phyloP scores from a whole-genome alignment of 2,797 vertebrate species.

The Cephalopachus bancanus region DNA sequence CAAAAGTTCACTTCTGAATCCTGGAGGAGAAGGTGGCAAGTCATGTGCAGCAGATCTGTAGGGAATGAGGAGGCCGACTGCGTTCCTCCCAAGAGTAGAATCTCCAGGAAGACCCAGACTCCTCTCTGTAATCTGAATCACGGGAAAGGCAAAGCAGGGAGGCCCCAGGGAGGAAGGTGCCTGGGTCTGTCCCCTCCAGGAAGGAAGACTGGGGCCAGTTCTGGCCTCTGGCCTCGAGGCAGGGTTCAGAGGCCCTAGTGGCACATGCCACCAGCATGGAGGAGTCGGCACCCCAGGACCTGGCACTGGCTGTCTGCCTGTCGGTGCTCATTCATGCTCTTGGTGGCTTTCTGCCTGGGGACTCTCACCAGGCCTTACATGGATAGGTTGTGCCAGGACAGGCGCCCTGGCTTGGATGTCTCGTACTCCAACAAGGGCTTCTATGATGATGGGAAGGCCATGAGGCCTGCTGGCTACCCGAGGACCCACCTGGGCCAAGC shows the following conservation, averaged over 20 bases:
- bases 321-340: conserved; percentile 93
- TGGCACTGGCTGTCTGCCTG: conserved; percentile 92
- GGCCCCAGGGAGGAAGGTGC: conserved; percentile 87
- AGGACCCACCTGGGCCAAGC: fast-evolving
- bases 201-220: conserved; percentile 82
- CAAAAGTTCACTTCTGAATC: conserved; percentile 87
- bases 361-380: conserved; percentile 92
- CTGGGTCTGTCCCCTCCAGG: conserved; percentile 85
- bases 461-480: neutral
- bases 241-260: conserved; percentile 83
- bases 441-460: conserved; percentile 78
- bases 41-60: conserved; percentile 87
- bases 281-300: conserved; percentile 75
- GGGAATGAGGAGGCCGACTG: conserved; percentile 74
- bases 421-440: conserved; percentile 91
- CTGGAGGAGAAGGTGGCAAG: conserved; percentile 83
- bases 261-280: neutral
- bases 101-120: conserved; percentile 73
- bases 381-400: conserved; percentile 85
- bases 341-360: conserved; percentile 94
- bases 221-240: conserved; percentile 78
- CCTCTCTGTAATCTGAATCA: conserved; percentile 41
- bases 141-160: conserved; percentile 82
- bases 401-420: conserved; percentile 72
- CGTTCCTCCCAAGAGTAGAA: conserved; percentile 90